Base-by-base conservation (phyloP, 2,797 vertebrate species). In the Scomberomorus guttatus region DNA sequence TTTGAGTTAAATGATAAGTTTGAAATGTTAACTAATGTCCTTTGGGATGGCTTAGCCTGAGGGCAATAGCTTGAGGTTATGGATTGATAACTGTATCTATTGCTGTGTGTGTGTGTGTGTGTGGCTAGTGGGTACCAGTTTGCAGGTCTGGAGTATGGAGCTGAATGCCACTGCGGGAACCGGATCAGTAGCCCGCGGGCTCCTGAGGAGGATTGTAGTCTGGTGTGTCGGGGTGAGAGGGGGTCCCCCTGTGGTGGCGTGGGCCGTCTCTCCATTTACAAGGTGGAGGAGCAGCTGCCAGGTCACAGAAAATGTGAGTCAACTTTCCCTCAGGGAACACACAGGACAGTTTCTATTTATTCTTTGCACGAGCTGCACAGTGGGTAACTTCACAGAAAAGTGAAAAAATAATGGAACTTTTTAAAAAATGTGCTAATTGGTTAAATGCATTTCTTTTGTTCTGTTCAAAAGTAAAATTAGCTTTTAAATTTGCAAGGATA, bases 111-210 rank as follows among this genome's bases (percentile, higher is more conserved):
- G 77, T 67, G 72, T 73, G 68, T 77, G 62, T 81, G 59, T 77
- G 75, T 81, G 83, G 58, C 0, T 90, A 99, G 98, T 84, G 96
- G 98, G 27, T 99, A 98, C 82, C 87, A 91, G 85, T 99, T 97
- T 1, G 98, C 98, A 0, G 98, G 98, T 3, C 92, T 99, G 93
- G 97, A 97, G 1, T 97, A 95, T 0, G 98, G 98, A 24, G 95
- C 97, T 0, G 98, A 99, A 92, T 99, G 98, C 92, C 98, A 97
- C 95, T 99, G 98, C 0, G 98, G 98, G 78, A 99, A 99, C 93
- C 92, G 89, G 46, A 95, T 99, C 51, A 96, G 96, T 0, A 91
- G 87, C 0, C 70, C 67, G 0, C 85, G 82, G 11, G 89, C 95
- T 0, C 92, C 93, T 20, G 95, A 96, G 1, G 95, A 97, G 91